phyloP scores from a whole-genome alignment of 2,888 invertebrate genomes.

The Spisula subtruncata region DNA sequence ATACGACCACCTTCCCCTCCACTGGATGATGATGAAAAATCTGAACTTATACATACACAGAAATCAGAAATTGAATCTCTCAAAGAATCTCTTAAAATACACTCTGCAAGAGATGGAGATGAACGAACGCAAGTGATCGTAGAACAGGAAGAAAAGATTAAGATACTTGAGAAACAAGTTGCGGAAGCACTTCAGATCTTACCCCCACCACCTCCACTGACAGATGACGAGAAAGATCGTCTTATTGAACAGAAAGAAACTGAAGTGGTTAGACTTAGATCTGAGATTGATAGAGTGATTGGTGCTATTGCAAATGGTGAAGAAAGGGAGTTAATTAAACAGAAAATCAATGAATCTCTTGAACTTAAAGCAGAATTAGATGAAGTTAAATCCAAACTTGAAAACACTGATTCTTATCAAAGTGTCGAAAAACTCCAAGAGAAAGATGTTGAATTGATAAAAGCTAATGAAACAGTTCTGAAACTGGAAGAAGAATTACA shows the following conservation, averaged over 20 bases:
- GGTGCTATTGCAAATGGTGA: conserved; percentile 58
- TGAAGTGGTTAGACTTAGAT: conserved; percentile 53
- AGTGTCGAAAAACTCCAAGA: conserved; percentile 53
- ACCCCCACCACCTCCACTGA: conserved; percentile 57
- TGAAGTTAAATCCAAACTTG: conserved; percentile 55
- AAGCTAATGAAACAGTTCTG: conserved; percentile 63
- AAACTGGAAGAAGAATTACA: conserved; percentile 67
- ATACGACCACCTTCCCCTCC: conserved; percentile 72
- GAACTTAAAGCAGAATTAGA: conserved; percentile 57
- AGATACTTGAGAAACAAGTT: conserved; percentile 67
- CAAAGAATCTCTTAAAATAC: conserved; percentile 44
- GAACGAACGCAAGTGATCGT: conserved; percentile 46
- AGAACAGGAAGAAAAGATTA: conserved; percentile 66
- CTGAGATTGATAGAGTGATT: conserved; percentile 53
- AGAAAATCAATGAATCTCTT: conserved; percentile 64
- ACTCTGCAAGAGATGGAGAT: conserved; percentile 55
- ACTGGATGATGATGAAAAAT: conserved; percentile 65
- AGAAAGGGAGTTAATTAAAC: conserved; percentile 57
- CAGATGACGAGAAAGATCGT: conserved; percentile 62
- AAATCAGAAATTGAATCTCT: conserved; percentile 65
- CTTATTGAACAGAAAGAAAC: conserved; percentile 58
- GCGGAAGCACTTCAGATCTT: conserved; percentile 59
- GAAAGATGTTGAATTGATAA: conserved; percentile 63
- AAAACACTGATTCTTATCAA: conserved; percentile 22
- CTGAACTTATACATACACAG: conserved; percentile 61